phyloP scores from a whole-genome alignment of 2,888 invertebrate genomes.

The Trichacis sp. region DNA sequence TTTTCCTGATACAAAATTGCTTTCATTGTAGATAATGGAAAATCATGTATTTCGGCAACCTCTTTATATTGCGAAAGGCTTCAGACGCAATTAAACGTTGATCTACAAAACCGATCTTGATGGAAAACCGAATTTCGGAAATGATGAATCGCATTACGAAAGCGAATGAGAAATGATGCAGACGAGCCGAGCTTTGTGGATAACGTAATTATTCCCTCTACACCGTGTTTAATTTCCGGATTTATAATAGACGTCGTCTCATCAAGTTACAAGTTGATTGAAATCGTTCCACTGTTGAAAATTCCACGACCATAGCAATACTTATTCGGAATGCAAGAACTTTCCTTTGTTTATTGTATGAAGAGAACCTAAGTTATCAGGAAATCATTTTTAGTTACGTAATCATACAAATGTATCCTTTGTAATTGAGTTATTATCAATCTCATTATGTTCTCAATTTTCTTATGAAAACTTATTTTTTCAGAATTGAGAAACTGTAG shows the following conservation, averaged over 20 bases:
- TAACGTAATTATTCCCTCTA: conserved; percentile 47
- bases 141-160: conserved; percentile 47
- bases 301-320: neutral
- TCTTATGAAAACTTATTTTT: no score
- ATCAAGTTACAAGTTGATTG: conserved; percentile 32
- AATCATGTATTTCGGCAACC: neutral
- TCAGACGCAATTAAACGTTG: conserved; percentile 23
- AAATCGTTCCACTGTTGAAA: conserved; percentile 15
- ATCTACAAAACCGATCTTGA: conserved; percentile 33
- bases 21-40: no score
- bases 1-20: no score
- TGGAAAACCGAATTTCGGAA: conserved; percentile 48
- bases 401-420: no score
- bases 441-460: no score
- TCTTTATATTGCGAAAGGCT: conserved; percentile 12
- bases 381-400: no score
- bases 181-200: conserved; percentile 24
- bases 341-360: neutral
- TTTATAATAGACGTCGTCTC: conserved; percentile 46
- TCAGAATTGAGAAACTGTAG: no score
- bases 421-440: no score
- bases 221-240: conserved; percentile 57
- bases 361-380: neutral
- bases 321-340: no score
- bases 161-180: conserved; percentile 25